These are phyloP conservation scores for Dasyurus viverrinus DNA, from an alignment of 2,113 vertebrate species.

Conservation along the genomic window DNA sequence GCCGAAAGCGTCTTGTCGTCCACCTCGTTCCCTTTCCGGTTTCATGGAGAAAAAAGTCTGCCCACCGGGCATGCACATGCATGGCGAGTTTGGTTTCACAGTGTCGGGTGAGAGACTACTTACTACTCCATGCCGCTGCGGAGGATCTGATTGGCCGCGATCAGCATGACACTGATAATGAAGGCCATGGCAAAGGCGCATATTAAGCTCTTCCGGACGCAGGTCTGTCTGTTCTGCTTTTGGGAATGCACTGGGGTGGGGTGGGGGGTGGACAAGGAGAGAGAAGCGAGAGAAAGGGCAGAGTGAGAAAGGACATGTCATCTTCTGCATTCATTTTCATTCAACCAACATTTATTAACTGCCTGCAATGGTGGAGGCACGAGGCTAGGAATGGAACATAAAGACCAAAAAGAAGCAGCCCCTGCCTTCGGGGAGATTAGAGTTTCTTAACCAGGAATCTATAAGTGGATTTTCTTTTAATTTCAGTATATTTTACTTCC, in stretches of 20 bases:
- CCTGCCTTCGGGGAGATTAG: background rate
- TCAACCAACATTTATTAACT: background rate
- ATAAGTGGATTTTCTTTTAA: background rate
- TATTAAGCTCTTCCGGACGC: conserved; percentile 99
- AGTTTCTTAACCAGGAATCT: background rate
- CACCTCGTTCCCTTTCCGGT: conserved; percentile 68
- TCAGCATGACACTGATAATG: conserved; percentile 99
- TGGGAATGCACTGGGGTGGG: conserved; percentile 92
- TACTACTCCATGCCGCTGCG: conserved; percentile 98
- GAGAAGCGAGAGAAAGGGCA: conserved; percentile 14
- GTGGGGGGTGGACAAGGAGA: background rate
- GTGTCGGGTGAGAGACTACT: conserved; percentile 70
- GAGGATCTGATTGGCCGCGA: conserved; percentile 99
- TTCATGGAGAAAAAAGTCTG: conserved; percentile 81
- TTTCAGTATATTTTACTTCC: background rate
- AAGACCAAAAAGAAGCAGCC: background rate
- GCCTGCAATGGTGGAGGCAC: background rate
- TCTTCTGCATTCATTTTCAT: background rate
- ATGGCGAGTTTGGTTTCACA: conserved; percentile 84
- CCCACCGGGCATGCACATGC: conserved; percentile 93
- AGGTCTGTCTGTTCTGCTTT: conserved; percentile 99
- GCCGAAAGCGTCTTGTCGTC: conserved; percentile 53
- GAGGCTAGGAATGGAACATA: background rate
- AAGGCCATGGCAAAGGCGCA: conserved; percentile 99
- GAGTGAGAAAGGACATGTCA: background rate